Evolutionary conservation across 2,888 invertebrate species (phyloP).

Genomic region (Vesta saturnalis): DNA sequence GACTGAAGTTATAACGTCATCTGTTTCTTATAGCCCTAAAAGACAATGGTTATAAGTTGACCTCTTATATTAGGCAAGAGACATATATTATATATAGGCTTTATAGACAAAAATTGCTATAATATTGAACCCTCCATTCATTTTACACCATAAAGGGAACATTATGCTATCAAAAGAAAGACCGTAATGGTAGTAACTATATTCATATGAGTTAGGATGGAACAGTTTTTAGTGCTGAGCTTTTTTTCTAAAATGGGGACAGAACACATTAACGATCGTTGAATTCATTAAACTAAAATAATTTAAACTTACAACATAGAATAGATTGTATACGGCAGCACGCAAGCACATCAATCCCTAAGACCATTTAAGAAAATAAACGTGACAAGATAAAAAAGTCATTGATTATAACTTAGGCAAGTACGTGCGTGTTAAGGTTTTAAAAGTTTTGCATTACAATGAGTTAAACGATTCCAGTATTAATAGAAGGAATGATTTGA

Average conservation of each 20-base stretch:
- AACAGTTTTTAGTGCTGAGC: neutral
- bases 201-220: neutral
- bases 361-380: slow-evolving; percentile 10
- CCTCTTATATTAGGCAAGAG: slow-evolving; percentile 23
- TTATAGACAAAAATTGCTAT: slow-evolving; percentile 10
- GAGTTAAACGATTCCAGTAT: neutral
- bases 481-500: neutral
- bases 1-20: slow-evolving; percentile 42
- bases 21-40: slow-evolving; percentile 42
- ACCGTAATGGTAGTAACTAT: neutral
- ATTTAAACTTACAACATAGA: neutral
- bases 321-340: neutral
- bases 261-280: neutral
- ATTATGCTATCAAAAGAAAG: neutral
- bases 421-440: slow-evolving; percentile 1
- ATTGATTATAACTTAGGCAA: slow-evolving; percentile 1
- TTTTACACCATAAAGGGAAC: neutral
- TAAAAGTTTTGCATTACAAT: neutral
- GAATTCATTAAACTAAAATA: neutral
- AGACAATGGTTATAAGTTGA: slow-evolving; percentile 38
- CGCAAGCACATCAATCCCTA: slow-evolving; percentile 8
- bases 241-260: neutral
- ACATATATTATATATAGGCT: slow-evolving; percentile 20
- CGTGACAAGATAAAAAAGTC: slow-evolving; percentile 14
- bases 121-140: neutral